Base-by-base conservation (phyloP, 2,797 vertebrate genomes). In the Gymnodraco acuticeps region DNA sequence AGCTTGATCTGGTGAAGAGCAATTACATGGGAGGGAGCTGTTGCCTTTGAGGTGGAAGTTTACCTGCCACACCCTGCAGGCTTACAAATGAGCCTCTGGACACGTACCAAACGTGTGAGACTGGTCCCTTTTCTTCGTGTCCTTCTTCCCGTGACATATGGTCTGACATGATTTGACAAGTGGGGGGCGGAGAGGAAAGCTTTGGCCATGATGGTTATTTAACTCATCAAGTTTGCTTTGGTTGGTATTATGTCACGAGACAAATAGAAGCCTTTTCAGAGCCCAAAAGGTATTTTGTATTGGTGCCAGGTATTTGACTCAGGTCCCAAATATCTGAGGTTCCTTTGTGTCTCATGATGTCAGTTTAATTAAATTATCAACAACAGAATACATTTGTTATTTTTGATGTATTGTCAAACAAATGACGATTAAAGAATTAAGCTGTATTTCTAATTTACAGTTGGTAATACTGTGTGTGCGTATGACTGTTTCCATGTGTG, bases 11-110 rank as follows among this genome's bases (percentile, higher is more conserved):
- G 79, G 89, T 84, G 88, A 87, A 19, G 81, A 81, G 84, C 88
- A 92, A 91, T 90, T 90, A 91, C 85, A 79, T 81, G 86, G 87
- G 84, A 89, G 87, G 88, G 85, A 83, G 64, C 80, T 74, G 62
- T 66, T 73, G 88, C 74, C 87, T 94, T 89, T 91, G 75, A 90
- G 90, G 80, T 83, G 78, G 70, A 82, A 58, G 73, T 74, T 84
- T 82, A 92, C 79, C 85, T 86, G 81, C 89, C 90, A 86, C 89
- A 84, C 85, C 91, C 90, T 80, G 61, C 70, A 83, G 75, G 66
- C 81, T 84, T 84, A 84, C 81, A 89, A 89, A 91, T 86, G 80
- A 86, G 80, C 83, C 78, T 78, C 81, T 87, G 84, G 89, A 89
- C 62, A 80, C 16, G 4, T 81, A 81, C 85, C 87, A 89, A 80